Evolutionary conservation across 2,113 vertebrate genomes (phyloP), one percentile per base, ranked within the genome.

Genomic region (Sigmodon hispidus): DNA sequence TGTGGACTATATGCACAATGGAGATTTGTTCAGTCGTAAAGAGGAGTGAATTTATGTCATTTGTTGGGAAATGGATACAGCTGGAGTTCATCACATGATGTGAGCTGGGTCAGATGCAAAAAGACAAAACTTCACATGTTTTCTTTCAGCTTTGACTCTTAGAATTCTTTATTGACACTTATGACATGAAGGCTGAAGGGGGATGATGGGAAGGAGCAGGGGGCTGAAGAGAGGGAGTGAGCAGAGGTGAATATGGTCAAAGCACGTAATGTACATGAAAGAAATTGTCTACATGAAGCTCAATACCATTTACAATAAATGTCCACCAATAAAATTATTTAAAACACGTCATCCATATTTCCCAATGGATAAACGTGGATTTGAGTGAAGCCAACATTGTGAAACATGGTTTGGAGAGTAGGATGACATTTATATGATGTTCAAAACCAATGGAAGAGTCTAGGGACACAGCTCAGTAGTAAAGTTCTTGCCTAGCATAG

Each of bases 271-370:
- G 31, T 26, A 87, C 36, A 17, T 31, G 67, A 87, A 55, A 70
- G 65, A 55, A 72, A 72, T 40, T 40, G 8, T 70, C 48, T 52
- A 8, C 52, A 19, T 11, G 67, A 70, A 87, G 9, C 22, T 50
- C 50, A 87, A 52, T 7, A 29, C 65, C 36, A 29, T 72, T 22
- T 52, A 11, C 48, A 57, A 87, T 87, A 65, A 87, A 52, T 52
- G 70, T 16, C 40, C 12, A 52, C 63, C 48, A 22, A 72, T 16
- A 55, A 55, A 83, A 55, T 55, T 52, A 72, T n/a, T 40, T 1
- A 1, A 48, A 86, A 86, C n/a, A 13, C n/a, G 43, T 12, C n/a
- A 45, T 50, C 43, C 29, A 21, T 87, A 36, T 94, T 97, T 95
- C 76, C 48, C 88, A 69, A 26, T n/a, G 65, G 65, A 21, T 65